Evolutionary conservation across 92 coral and sea anemone species (phyloP).

Genomic region (Palythoa heliodiscus): DNA sequence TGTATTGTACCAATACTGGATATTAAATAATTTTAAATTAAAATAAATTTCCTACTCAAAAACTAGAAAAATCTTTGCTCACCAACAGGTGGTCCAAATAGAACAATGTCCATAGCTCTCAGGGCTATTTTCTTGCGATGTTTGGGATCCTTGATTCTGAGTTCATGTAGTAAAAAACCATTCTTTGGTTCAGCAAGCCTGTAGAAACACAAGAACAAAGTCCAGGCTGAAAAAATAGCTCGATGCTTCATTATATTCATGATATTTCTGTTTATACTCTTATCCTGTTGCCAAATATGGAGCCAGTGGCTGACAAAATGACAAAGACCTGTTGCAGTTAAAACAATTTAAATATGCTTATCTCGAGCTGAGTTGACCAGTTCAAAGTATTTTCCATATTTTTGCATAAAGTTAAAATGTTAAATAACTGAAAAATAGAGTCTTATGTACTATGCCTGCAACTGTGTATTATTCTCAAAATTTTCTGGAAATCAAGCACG

Average conservation of each 20-base stretch:
- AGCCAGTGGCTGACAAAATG: background rate
- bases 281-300: constrained; percentile 27
- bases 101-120: constrained; percentile 95
- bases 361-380: background rate
- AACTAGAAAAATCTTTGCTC: constrained; percentile 8
- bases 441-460: too few species aligned
- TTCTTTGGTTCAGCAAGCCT: constrained; percentile 89
- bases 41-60: background rate
- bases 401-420: background rate
- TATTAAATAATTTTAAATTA: background rate
- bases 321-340: constrained; percentile 34
- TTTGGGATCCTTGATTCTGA: constrained; percentile 81
- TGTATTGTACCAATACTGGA: background rate
- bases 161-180: constrained; percentile 75
- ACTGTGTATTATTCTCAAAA: too few species aligned
- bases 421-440: background rate
- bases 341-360: background rate
- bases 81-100: constrained; percentile 93
- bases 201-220: background rate
- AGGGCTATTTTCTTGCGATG: constrained; percentile 95
- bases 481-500: too few species aligned
- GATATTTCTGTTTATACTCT: constrained; percentile 37
- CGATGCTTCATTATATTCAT: constrained; percentile 17
- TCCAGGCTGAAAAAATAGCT: constrained; percentile 11
- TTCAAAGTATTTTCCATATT: background rate